Conservation (phyloP, 1,140 invertebrate genomes). For the Bombus haemorrhoidalis region DNA sequence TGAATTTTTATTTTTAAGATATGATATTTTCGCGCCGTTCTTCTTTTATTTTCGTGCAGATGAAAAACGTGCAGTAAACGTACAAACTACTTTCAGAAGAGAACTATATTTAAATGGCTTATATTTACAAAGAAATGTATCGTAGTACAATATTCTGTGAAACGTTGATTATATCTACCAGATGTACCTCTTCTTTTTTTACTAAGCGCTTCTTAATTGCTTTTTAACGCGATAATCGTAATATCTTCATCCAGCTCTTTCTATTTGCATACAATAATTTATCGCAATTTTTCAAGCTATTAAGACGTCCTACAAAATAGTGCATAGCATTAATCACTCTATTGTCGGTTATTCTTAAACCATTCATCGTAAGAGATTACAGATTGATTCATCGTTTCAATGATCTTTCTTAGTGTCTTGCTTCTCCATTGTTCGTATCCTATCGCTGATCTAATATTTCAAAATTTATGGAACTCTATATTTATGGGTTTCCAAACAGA, state of each 20-base stretch:
- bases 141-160: too few species aligned
- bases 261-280: not conserved
- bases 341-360: not conserved
- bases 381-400: not conserved
- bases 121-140: too few species aligned
- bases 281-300: not conserved
- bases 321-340: not conserved
- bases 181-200: not conserved
- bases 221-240: not conserved
- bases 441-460: not conserved
- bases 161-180: not conserved
- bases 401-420: not conserved
- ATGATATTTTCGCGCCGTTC: not conserved
- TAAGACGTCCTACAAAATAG: not conserved
- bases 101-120: not conserved
- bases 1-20: not conserved
- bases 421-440: not conserved
- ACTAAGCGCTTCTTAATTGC: not conserved
- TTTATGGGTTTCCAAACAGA: not conserved
- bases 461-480: not conserved
- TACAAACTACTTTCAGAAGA: not conserved
- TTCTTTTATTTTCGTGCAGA: not conserved
- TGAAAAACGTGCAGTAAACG: not conserved
- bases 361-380: not conserved
- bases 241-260: not conserved